Percentiles rank a stretch among this genome's conserved stretches.
phyloP scores from a whole-genome alignment of 2,113 vertebrate species.

The Ibidorhyncha struthersii region DNA sequence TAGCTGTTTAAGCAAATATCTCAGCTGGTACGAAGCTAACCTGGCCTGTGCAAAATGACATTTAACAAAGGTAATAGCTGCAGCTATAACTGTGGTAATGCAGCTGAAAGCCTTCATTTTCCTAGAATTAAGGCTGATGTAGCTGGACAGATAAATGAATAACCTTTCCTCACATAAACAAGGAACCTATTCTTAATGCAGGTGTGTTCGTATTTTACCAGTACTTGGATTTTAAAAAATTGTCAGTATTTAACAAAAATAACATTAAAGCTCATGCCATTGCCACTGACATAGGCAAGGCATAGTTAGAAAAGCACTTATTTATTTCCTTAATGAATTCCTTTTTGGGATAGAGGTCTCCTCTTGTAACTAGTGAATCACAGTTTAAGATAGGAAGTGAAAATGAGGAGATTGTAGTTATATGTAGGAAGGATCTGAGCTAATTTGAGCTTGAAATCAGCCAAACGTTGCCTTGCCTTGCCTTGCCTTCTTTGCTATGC shows the following conservation, averaged over 20 bases:
- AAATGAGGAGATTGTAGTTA: neutral
- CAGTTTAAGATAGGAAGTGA: neutral
- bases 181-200: neutral
- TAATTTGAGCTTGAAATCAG: neutral
- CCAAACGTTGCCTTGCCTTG: neutral
- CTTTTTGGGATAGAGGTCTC: neutral
- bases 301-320: neutral
- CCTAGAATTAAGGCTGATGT: neutral
- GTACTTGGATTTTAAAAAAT: neutral
- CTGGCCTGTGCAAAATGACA: neutral
- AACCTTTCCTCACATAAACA: neutral
- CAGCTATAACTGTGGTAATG: neutral
- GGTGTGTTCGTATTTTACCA: neutral
- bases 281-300: neutral
- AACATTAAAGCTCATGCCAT: neutral
- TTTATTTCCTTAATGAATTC: neutral
- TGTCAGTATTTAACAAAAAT: neutral
- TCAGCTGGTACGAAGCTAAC: neutral
- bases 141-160: neutral
- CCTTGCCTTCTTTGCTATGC: neutral
- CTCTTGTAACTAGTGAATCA: neutral
- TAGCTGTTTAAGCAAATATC: neutral
- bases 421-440: neutral
- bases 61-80: neutral
- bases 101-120: neutral